Base-by-base conservation (phyloP, 2,888 invertebrate genomes). In the Cryptocheilus praepositus region DNA sequence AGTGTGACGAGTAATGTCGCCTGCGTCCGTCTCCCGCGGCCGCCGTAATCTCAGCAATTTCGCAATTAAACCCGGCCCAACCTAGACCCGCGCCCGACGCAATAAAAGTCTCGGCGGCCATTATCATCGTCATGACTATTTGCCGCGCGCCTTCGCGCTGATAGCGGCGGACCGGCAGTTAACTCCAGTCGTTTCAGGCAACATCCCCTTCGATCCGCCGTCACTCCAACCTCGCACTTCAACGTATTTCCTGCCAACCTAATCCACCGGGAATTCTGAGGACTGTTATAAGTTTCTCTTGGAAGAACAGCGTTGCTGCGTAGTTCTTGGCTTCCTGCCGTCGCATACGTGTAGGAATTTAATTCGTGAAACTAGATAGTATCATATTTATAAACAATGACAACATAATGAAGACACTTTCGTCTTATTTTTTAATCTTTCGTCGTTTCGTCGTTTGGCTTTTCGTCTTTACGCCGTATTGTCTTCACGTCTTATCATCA, bases 271-370 rank as follows among this genome's bases (percentile, higher is more conserved):
- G 51, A 70, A 46, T 65, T 70, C 61, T 43, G 70, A 60, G 21
- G 64, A 56, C 60, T 65, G 43, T 56, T 59, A 56, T 68, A 60
- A 71, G 64, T 62, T 62, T 62, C 61, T 63, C 70, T 64, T 22
- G 62, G 51, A 55, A 56, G 53, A 61, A 63, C 53, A 67, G 46
- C 43, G 64, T 70, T 36, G 13, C 11, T 11, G 4, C 36, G 36
- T 28, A 5, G 3, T 28, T 7, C 7, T 7, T 28, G 4, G 28
- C 28, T 28, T 7, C 7, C 28, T 28, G 28, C 28, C 28, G n/a
- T n/a, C n/a, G n/a, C n/a, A n/a, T n/a, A n/a, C n/a, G n/a, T n/a
- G n/a, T n/a, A n/a, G n/a, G n/a, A n/a, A n/a, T n/a, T n/a, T n/a
- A n/a, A n/a, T n/a, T n/a, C n/a, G n/a, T n/a, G n/a, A n/a, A n/a